Base-by-base conservation (phyloP, 2,888 invertebrate species). In the Ochropleura leucogaster region DNA sequence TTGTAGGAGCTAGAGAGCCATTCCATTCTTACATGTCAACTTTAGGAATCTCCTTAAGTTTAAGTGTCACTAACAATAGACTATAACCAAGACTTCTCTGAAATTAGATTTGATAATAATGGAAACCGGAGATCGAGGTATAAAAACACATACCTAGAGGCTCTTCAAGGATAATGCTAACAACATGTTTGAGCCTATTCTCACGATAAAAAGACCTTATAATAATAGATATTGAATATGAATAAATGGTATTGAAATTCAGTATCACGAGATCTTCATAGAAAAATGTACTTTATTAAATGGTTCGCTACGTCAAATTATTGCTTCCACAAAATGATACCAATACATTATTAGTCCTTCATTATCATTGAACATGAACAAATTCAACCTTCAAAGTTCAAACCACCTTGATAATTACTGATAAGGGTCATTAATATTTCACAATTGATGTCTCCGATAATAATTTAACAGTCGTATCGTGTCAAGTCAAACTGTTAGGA, bases 391-490 rank as follows among this genome's bases (percentile, higher is more conserved):
- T 83, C 60, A 65, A 62, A 62, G 59, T 63, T 76, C 69, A 47
- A 68, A 64, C 67, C 49, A 42, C n/a, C n/a, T 57, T 40, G 62
- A 80, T 70, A 63, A 63, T 80, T 46, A 40, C 44, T 47, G 44
- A 55, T 72, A 73, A 74, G 65, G 20, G 53, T 44, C 53, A 72
- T 72, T 76, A 64, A 80, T 74, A 74, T 80, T 80, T 72, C 47
- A 62, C 62, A 72, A 65, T 83, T 40, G 55, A 63, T 69, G 60
- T 59, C 66, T 49, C 10, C 63, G 53, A 57, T 63, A 84, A 44
- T 70, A 84, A 68, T 67, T 62, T 68, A 47, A 73, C 66, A 44
- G 49, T 49, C 57, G 60, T 51, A 30, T 18, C 46, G 44, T 62
- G 55, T 62, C 55, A 49, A 47, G 55, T 47, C 20, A 42, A 18